These are phyloP conservation scores for Tortrix viridana DNA, from an alignment of 2,888 invertebrate species.

Conservation along the genomic window DNA sequence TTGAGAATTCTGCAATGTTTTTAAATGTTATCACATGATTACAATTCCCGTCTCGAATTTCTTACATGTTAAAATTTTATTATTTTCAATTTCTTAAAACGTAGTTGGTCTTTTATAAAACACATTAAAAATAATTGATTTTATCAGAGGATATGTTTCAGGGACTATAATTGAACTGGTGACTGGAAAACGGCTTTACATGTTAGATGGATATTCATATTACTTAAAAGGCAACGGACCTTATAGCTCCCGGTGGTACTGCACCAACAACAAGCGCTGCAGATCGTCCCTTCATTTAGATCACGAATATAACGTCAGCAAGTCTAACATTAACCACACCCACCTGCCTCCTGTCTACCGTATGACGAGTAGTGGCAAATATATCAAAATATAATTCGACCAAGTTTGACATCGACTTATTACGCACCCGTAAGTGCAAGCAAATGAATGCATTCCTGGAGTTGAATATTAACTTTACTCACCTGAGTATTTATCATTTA, in stretches of 20 bases:
- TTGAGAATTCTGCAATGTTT: no score
- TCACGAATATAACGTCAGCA: slow-evolving; percentile 1
- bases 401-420: no score
- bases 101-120: no score
- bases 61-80: no score
- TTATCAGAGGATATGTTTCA: slow-evolving; percentile 4
- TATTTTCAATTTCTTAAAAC: no score
- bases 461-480: no score
- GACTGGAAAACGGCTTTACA: slow-evolving; percentile 11
- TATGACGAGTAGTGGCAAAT: slow-evolving; percentile 3
- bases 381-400: background rate
- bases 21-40: no score
- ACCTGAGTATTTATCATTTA: no score
- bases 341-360: slow-evolving; percentile 14
- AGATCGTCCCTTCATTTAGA: slow-evolving; percentile 20
- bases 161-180: slow-evolving; percentile 19
- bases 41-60: no score
- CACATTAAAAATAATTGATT: no score
- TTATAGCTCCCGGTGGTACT: slow-evolving; percentile 15
- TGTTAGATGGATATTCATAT: slow-evolving; percentile 23
- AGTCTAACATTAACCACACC: slow-evolving; percentile 11
- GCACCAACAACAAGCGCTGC: slow-evolving; percentile 21
- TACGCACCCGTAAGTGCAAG: no score
- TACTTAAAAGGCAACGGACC: slow-evolving; percentile 2
- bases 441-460: no score